Evolutionary conservation across 1,140 invertebrate genomes (phyloP).

Genomic region (Cyrtorhinus lividipennis): DNA sequence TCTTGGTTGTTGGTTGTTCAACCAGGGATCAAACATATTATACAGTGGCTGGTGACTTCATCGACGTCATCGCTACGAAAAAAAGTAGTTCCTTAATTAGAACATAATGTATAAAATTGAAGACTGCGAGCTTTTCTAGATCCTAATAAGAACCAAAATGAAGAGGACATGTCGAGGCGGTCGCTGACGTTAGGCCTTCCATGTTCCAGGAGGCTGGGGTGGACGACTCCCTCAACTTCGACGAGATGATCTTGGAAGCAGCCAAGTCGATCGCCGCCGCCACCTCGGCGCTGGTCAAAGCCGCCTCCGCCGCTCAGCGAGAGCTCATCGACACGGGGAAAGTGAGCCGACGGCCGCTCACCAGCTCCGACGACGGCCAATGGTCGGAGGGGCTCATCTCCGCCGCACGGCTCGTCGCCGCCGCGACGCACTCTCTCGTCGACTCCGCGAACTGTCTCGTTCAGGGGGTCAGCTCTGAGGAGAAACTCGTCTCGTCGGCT

Average conservation of each 20-base stretch:
- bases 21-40: slow-evolving; percentile 99
- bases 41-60: slow-evolving; percentile 46
- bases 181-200: too few relatives aligned
- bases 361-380: slow-evolving; percentile 87
- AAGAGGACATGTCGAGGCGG: too few relatives aligned
- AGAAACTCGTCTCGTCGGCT: slow-evolving; percentile 89
- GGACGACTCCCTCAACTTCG: slow-evolving; percentile 92
- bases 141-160: too few relatives aligned
- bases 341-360: slow-evolving; percentile 57
- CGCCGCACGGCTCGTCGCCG: slow-evolving; percentile 87
- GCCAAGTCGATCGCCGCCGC: slow-evolving; percentile 95
- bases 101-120: too few relatives aligned
- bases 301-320: slow-evolving; percentile 86
- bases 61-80: too few relatives aligned
- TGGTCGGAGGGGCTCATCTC: slow-evolving; percentile 85
- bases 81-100: too few relatives aligned
- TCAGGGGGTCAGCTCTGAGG: slow-evolving; percentile 85
- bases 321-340: slow-evolving; percentile 74
- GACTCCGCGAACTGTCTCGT: slow-evolving; percentile 95
- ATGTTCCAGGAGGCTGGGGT: slow-evolving; percentile 54
- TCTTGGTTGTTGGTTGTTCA: slow-evolving; percentile 94
- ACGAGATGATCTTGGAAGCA: slow-evolving; percentile 97
- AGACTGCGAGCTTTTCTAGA: too few relatives aligned
- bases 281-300: slow-evolving; percentile 89
- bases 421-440: slow-evolving; percentile 91